Evolutionary conservation across 37 sponge, comb jelly and placozoan genomes (phyloP).

Genomic region (Cladorhizidae sp.): DNA sequence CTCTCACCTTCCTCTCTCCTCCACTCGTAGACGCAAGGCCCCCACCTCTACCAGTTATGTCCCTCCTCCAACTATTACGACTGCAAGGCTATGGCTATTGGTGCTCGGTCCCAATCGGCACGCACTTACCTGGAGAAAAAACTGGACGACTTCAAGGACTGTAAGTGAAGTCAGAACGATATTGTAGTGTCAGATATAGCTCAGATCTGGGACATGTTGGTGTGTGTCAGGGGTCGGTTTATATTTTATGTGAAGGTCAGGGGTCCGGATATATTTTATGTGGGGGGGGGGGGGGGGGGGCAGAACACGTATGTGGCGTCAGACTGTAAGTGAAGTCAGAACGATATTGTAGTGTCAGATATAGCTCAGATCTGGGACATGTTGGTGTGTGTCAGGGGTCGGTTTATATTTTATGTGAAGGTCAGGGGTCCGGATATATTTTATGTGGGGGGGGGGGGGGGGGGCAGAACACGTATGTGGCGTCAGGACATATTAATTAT

Average conservation of each 20-base stretch:
- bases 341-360: not conserved
- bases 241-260: too few species aligned
- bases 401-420: too few species aligned
- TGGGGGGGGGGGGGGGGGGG: not conserved
- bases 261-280: too few species aligned
- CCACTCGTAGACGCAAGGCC: slow-evolving; percentile 67
- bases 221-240: too few species aligned
- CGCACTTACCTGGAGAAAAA: slow-evolving; percentile 96
- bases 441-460: not conserved
- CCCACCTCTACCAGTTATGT: slow-evolving; percentile 93
- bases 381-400: not conserved
- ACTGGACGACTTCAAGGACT: slow-evolving; percentile 68
- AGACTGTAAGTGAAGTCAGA: slow-evolving; percentile 50
- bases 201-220: not conserved
- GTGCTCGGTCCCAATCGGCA: slow-evolving; percentile 94
- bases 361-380: not conserved
- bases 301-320: too few species aligned
- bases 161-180: slow-evolving; percentile 34
- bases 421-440: too few species aligned
- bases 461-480: too few species aligned
- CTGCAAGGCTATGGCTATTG: slow-evolving; percentile 99
- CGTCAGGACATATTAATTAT: too few species aligned
- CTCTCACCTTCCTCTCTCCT: not conserved
- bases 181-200: not conserved
- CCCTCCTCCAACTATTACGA: slow-evolving; percentile 98